Conservation (phyloP, 2,113 vertebrate genomes). For the Acrocephalus arundinaceus region DNA sequence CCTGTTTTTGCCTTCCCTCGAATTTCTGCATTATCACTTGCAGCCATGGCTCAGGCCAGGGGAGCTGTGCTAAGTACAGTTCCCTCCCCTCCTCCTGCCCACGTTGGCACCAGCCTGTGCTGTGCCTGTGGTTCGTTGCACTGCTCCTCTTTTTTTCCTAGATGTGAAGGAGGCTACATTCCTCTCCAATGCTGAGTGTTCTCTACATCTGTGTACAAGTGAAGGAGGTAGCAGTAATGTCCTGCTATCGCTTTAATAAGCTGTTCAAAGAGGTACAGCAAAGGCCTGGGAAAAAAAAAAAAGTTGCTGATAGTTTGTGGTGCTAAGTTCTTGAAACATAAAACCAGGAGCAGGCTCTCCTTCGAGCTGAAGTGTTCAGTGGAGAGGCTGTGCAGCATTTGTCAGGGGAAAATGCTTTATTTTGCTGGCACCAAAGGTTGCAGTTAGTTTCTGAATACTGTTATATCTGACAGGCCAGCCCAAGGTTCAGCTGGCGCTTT, state of each 20-base stretch:
- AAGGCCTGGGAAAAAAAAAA: neutral
- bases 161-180: neutral
- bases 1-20: neutral
- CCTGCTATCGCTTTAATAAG: neutral
- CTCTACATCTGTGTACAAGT: neutral
- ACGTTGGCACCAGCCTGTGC: neutral
- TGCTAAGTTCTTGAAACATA: neutral
- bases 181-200: neutral
- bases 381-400: neutral
- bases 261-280: neutral
- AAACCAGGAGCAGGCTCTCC: neutral
- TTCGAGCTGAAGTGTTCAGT: rapidly evolving
- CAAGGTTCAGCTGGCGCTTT: neutral
- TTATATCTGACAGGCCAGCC: neutral
- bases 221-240: neutral
- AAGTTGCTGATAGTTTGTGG: neutral
- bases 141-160: neutral
- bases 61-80: neutral
- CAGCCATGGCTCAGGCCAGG: neutral
- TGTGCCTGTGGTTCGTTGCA: rapidly evolving
- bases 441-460: neutral
- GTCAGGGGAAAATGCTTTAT: neutral
- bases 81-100: neutral
- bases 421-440: neutral
- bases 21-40: neutral